Evolutionary conservation across 2,888 invertebrate species (phyloP), one percentile per base, ranked within the genome.

Genomic region (Meliscaeva auricollis): DNA sequence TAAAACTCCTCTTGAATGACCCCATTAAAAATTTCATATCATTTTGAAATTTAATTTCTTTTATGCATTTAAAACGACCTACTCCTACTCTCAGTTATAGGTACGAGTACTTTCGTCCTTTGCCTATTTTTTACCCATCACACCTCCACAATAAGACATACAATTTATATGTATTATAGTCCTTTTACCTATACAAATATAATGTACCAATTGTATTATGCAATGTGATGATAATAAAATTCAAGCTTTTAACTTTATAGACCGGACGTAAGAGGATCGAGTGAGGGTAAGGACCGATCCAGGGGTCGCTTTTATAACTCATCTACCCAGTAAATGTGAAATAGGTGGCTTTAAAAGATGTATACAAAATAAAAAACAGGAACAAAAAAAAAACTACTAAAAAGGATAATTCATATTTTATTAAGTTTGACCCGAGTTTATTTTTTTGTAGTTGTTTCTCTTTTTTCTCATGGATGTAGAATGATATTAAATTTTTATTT

Each of bases 401-500:
- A 78, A 64, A 62, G 69, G 41, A 73, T 83, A 74, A 54, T 74
- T 50, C 69, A 83, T 83, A 69, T 78, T 83, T 77, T 78, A 77
- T 78, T 73, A 74, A 73, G 74, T 77, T 74, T 73, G 46, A 30
- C 52, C 68, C 52, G 26, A 56, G 48, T 30, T 62, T 22, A 8
- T 2, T 6, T 32, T 58, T 58, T 11, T 15, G 0, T 20, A 9
- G n/a, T 26, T 15, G 8, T 44, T 41, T 44, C 56, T 62, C 52
- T 32, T 56, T 58, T 38, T 9, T 11, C 38, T 13, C 9, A 38
- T 11, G 13, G 7, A 38, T 38, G 3, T 26, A 9, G 11, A n/a
- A n/a, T n/a, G n/a, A 9, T 46, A 46, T 46, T 46, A 46, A 17
- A 17, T 17, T 15, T 26, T 38, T 74, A 60, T 76, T 76, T 66